phyloP scores from a whole-genome alignment of 2,113 vertebrate species.

The Butastur rufipennis region DNA sequence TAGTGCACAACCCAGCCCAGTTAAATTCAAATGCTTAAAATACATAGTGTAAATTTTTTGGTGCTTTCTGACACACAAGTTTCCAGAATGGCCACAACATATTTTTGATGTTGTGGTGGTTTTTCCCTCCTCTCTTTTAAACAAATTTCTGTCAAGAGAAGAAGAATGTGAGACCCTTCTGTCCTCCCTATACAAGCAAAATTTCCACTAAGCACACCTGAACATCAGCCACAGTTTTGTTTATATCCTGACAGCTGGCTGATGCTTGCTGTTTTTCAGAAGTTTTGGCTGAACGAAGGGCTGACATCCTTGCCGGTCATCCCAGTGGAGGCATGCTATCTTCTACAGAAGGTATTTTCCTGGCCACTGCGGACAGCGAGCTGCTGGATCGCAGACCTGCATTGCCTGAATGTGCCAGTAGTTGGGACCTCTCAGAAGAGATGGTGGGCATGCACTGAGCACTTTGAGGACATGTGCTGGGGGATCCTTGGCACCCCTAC shows the following conservation, averaged over 20 bases:
- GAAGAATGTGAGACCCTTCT: not conserved
- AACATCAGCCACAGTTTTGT: not conserved
- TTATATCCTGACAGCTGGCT: not conserved
- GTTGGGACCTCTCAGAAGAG: not conserved
- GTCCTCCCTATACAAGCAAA: not conserved
- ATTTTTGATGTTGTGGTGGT: not conserved
- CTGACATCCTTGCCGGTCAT: not conserved
- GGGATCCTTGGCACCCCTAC: not conserved
- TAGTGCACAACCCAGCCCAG: not conserved
- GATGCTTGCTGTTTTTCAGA: not conserved
- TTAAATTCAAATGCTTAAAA: not conserved
- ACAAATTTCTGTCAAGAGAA: not conserved
- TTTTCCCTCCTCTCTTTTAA: not conserved
- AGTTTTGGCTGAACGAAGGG: not conserved
- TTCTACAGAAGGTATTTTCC: not conserved
- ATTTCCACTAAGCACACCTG: not conserved
- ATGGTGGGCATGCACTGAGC: fast-evolving
- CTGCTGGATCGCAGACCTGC: not conserved
- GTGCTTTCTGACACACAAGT: not conserved
- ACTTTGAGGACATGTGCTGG: not conserved
- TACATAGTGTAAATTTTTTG: not conserved
- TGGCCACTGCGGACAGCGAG: fast-evolving
- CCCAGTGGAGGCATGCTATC: not conserved
- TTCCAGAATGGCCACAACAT: not conserved
- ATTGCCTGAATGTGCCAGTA: not conserved